Evolutionary conservation across 2,113 vertebrate genomes (phyloP), one percentile per base, ranked within the genome.

Genomic region (Uropsilus gracilis): DNA sequence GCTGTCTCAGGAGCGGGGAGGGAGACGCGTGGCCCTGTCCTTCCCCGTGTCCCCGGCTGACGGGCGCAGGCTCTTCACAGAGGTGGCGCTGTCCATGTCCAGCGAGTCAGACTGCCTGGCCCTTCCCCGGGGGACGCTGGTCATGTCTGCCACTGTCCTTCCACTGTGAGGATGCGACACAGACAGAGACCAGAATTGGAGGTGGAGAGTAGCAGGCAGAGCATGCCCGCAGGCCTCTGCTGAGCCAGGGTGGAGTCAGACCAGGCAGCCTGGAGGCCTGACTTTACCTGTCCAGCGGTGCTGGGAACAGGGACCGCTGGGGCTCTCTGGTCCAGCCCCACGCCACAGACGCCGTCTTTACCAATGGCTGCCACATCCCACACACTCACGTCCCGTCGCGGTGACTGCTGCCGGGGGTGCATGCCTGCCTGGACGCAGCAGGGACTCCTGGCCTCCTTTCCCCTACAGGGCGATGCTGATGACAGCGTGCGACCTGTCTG

Each of bases 401-500:
- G 28, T 18, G 18, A 5, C 22, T 81, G n/a, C n/a, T 48, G 46
- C 34, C 34, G 20, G 44, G 48, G n/a, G 9, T n/a, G 8, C 53
- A 39, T 30, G 8, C 50, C 86, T 50, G 13, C 16, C 2, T 57
- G 17, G 63, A 71, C 61, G 57, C 57, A 55, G 2, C 5, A 55
- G 53, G 37, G 69, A 61, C 83, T 24, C 80, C 20, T 64, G 9
- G 68, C 94, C 96, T 53, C 93, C 64, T 90, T 34, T 76, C 92
- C 91, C 76, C 66, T 90, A 66, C 97, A 99, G 99, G 98, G 99
- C 99, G 5, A 99, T 99, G 99, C 97, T 99, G 98, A 99, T 99
- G 99, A 99, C 99, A 64, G 99, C 99, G 0, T 99, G 99, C 92
- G 99, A 99, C 95, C 98, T 99, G 78, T 99, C 99, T 48, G 99